Conservation (phyloP, 2,797 vertebrate genomes). For the Urophycis tenuis region DNA sequence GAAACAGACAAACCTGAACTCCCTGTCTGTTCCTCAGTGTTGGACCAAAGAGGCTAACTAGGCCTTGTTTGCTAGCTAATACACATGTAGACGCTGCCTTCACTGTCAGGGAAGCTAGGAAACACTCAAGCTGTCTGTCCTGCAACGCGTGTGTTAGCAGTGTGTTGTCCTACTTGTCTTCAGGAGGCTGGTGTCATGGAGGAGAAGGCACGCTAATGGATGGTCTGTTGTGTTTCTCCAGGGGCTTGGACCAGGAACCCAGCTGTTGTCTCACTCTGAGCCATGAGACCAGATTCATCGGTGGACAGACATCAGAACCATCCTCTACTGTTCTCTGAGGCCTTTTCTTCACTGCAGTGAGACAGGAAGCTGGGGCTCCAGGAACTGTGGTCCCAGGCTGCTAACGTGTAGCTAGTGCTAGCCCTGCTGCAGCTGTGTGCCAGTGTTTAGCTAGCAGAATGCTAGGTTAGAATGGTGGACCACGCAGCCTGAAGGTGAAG, state of each 20-base stretch:
- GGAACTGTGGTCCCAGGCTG: background rate
- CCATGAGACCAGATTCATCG: background rate
- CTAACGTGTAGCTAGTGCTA: background rate
- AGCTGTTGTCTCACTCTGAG: background rate
- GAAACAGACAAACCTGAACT: background rate
- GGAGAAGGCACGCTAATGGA: background rate
- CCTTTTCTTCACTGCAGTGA: background rate
- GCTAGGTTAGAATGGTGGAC: conserved; percentile 31
- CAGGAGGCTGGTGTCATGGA: no score
- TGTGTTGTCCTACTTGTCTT: background rate
- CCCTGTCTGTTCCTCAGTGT: background rate
- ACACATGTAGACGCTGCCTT: background rate
- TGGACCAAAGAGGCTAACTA: background rate
- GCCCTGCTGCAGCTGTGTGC: conserved; percentile 8
- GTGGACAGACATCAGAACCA: background rate
- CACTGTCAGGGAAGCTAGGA: no score
- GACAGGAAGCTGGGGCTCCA: background rate
- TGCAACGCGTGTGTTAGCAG: background rate
- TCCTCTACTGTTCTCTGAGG: background rate
- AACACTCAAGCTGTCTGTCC: no score
- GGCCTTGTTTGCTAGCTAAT: background rate
- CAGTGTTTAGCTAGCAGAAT: conserved; percentile 19
- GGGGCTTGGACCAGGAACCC: background rate
- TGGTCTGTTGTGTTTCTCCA: background rate
- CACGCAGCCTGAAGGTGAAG: conserved; percentile 32